These are phyloP conservation scores for Eristalis tenax DNA, from an alignment of 2,888 invertebrate genomes.

Conservation along the genomic window DNA sequence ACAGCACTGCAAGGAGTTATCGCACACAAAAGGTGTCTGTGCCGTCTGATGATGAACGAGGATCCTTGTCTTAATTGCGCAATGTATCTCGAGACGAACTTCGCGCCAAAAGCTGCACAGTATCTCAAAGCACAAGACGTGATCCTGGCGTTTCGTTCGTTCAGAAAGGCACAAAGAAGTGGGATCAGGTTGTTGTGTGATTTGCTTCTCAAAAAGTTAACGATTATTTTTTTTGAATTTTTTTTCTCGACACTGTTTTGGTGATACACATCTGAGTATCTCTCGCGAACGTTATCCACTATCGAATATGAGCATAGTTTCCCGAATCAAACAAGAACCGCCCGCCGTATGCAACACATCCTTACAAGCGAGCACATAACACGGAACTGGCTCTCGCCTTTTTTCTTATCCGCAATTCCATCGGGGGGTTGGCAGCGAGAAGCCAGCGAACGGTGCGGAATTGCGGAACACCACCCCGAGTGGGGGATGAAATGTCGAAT, in stretches of 20 bases:
- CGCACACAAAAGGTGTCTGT: conserved; percentile 51
- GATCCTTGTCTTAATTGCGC: conserved; percentile 25
- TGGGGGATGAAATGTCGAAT: conserved; percentile 45
- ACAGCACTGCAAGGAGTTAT: conserved; percentile 13
- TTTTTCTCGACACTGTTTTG: not conserved
- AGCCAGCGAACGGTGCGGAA: conserved; percentile 41
- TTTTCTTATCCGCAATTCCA: conserved; percentile 67
- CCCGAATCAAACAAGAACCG: conserved; percentile 57
- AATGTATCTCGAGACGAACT: conserved; percentile 16
- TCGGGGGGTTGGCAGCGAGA: conserved; percentile 37
- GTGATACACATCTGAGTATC: conserved; percentile 22
- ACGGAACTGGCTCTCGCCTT: conserved; percentile 68
- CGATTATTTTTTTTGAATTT: not conserved
- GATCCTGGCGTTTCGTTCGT: not conserved
- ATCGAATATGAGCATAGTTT: conserved; percentile 61
- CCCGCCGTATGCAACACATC: conserved; percentile 68
- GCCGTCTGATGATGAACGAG: conserved; percentile 18
- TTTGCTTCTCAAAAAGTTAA: not conserved
- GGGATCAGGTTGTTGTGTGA: not conserved
- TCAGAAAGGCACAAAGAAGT: conserved; percentile 8
- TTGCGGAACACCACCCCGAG: conserved; percentile 53
- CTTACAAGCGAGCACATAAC: conserved; percentile 69
- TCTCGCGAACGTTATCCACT: conserved; percentile 50
- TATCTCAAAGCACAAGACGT: not conserved
- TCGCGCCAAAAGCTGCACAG: conserved; percentile 56